Base-by-base conservation (phyloP, 2,888 invertebrate species). In the Nesidiocoris tenuis region DNA sequence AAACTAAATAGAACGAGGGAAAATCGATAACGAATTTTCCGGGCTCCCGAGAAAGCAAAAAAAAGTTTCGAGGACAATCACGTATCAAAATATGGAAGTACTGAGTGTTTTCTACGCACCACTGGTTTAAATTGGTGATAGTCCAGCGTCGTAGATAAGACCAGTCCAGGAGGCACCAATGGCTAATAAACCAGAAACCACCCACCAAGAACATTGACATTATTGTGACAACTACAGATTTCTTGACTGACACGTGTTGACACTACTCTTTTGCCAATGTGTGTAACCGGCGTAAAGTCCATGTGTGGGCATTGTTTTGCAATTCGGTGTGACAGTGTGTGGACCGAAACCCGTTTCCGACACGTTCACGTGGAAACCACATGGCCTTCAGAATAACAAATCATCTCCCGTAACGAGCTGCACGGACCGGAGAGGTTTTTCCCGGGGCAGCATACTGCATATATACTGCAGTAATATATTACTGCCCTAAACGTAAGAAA, bases 361-460 rank as follows among this genome's bases (percentile, higher is more conserved):
- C n/a, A 74, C 59, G 66, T 66, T 59, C 65, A 75, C 65, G 65
- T 75, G 74, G 74, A 23, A 55, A 59, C 66, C 74, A 75, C 22
- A 66, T 75, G 74, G 59, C 63, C 66, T 39, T 12, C 66, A 66
- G 39, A 72, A 61, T 54, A 61, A 72, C 74, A 66, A 75, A 75
- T 75, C 74, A 75, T 66, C 65, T 75, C 59, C 74, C n/a, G 65
- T 75, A 75, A 75, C 74, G 74, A 75, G 74, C 72, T 54, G 54
- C 63, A 25, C 19, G n/a, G 61, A 39, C 63, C 39, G 61, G 61
- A 61, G 63, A 61, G 12, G 39, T 39, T 39, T 39, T 39, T 39
- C 39, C 39, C n/a, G n/a, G n/a, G n/a, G n/a, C n/a, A n/a, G n/a
- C n/a, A n/a, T n/a, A n/a, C n/a, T n/a, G n/a, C n/a, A n/a, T n/a